Percentiles rank a stretch among this genome's conserved stretches.
Conservation (phyloP, 2,888 invertebrate genomes). For the Holacanthella duospinosa region DNA sequence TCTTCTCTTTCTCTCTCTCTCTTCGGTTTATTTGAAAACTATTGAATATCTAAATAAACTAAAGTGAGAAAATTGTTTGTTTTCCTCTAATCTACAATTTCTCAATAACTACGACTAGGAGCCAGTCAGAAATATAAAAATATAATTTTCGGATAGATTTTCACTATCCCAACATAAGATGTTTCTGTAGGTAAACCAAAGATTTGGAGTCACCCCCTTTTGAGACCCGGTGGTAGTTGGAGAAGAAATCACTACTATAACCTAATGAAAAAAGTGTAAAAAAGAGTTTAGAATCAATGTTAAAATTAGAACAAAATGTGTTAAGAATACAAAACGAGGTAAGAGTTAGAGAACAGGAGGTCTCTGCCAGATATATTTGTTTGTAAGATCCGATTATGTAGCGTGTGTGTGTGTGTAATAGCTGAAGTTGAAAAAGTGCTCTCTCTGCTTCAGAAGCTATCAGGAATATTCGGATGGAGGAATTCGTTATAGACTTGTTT, state of each 20-base stretch:
- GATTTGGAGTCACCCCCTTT: no score
- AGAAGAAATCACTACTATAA: no score
- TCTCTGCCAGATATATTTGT: not conserved
- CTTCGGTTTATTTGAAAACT: not conserved
- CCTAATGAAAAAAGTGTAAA: no score
- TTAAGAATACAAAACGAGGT: not conserved
- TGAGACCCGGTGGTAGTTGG: no score
- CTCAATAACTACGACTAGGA: no score
- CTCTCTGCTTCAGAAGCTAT: not conserved
- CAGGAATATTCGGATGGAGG: not conserved
- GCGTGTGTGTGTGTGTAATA: not conserved
- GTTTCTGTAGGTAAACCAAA: no score
- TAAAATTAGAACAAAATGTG: not conserved
- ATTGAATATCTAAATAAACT: not conserved
- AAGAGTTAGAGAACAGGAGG: not conserved
- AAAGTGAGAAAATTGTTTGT: not conserved
- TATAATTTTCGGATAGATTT: not conserved
- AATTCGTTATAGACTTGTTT: not conserved
- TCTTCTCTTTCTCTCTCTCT: not conserved
- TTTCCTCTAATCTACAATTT: no score
- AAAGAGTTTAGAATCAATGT: no score
- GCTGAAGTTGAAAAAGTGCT: slow-evolving; percentile 1
- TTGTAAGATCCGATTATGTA: slow-evolving; percentile 4
- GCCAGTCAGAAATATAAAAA: no score
- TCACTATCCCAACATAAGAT: no score